Evolutionary conservation across 2,888 invertebrate species (phyloP), one percentile per base, ranked within the genome.

Genomic region (Agrotis segetum): DNA sequence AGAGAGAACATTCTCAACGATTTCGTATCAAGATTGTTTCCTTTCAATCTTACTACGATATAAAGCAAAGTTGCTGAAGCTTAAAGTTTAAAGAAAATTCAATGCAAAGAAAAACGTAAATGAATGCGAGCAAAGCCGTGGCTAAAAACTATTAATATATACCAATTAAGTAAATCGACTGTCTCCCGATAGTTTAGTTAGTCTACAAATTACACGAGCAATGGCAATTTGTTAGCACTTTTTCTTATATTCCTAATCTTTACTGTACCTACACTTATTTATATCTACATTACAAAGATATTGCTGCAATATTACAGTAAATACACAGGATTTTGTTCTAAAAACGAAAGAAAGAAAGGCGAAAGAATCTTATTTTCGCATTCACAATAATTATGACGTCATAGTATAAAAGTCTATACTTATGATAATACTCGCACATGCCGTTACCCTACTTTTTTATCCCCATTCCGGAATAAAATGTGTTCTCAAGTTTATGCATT

Each of bases 401-500:
- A 21, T 21, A 50, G 44, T 9, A 60, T 58, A 50, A 50, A 58
- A 71, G 13, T 52, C n/a, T n/a, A 61, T 52, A 24, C 19, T 19
- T 47, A 58, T 17, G 24, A 24, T 74, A 63, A 63, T 53, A 63
- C 13, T 40, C 64, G 7, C 46, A 55, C 16, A 60, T 55, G 6
- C 19, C 50, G 40, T 74, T 53, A 47, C 46, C 50, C 46, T 24
- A 50, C 52, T 67, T 17, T 61, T 71, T 77, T 53, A 70, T 63
- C 50, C 14, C 21, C 46, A 46, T 61, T 53, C 19, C 53, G n/a
- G n/a, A 6, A 56, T 71, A 50, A 71, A 52, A 71, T 59, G 49
- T 64, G 34, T 55, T 13, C 46, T 53, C n/a, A 78, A 77, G 71
- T 71, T 60, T 40, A 24, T 14, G 53, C 46, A 71, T 71, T 71